Evolutionary conservation across 2,113 vertebrate species (phyloP).

Genomic region (Chiloscyllium plagiosum): DNA sequence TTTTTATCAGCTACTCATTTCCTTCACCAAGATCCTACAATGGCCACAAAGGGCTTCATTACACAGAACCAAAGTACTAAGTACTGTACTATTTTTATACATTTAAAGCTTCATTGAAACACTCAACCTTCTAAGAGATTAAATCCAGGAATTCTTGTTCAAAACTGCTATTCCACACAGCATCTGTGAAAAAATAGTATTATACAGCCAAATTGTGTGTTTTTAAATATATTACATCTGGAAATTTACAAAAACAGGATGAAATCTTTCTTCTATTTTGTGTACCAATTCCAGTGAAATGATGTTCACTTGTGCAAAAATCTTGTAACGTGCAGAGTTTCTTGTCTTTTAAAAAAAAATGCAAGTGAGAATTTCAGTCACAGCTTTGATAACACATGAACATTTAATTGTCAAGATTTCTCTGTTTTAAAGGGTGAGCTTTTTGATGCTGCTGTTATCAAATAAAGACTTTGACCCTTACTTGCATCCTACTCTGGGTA

Average conservation of each 20-base stretch:
- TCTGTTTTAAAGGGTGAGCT: not conserved
- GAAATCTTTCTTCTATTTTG: not conserved
- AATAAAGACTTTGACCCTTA: not conserved
- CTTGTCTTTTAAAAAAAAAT: not conserved
- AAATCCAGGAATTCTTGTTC: not conserved
- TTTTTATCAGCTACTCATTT: not conserved
- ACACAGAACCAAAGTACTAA: not conserved
- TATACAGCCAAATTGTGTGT: not conserved
- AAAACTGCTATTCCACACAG: not conserved
- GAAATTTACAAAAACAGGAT: not conserved
- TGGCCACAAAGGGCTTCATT: not conserved
- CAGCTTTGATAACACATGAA: not conserved
- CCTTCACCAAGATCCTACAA: not conserved
- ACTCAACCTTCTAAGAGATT: not conserved
- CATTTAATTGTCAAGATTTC: not conserved
- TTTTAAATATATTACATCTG: not conserved
- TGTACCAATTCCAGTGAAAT: not conserved
- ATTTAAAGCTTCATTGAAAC: not conserved
- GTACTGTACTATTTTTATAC: not conserved
- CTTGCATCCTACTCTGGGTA: not conserved
- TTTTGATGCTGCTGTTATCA: not conserved
- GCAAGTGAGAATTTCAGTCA: not conserved
- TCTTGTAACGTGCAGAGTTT: not conserved
- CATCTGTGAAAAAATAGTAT: not conserved
- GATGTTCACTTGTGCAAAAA: not conserved